Base-by-base conservation (phyloP, 2,113 vertebrate species). In the Perca flavescens region DNA sequence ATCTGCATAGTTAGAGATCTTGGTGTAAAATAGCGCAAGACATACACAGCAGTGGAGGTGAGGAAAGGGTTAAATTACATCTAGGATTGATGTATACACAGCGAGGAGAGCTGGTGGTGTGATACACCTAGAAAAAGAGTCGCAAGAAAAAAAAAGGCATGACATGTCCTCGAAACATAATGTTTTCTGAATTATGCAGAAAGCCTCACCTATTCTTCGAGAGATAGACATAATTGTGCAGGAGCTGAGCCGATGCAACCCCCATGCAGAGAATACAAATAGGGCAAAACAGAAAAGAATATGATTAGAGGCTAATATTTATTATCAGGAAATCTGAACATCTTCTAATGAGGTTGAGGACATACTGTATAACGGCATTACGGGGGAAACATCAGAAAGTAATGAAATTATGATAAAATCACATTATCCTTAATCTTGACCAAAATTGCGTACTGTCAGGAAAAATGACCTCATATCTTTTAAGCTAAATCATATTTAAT, bases 371-470 rank as follows among this genome's bases (percentile, higher is more conserved):
- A 49, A 63, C 10, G 3, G 22, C 74, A 36, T 77, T 63, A 74
- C 19, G 11, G 14, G n/a, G 11, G 73, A 85, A 80, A 64, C 52
- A 81, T 69, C 47, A 70, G 58, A 74, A 86, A 78, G 56, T 87
- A 85, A 89, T 88, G 73, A 79, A 89, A 76, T 34, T 1, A 79
- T 49, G 81, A 66, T 85, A 84, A 84, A 91, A 89, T 89, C 87
- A n/a, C 17, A 64, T 72, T 80, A 79, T 83, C 77, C 70, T 79
- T 80, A 63, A 85, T 90, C 84, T 84, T 71, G 54, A 85, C 71
- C 73, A 68, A 86, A 82, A 77, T 88, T 72, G 22, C 67, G 75
- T 11, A 68, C 36, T 63, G 63, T 65, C 73, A 82, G 80, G 49
- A 72, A 68, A 73, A 82, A 36, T 85, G 43, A 86, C 53, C 80